phyloP scores from a whole-genome alignment of 1,140 invertebrate genomes.

The Psilanteris sp. region DNA sequence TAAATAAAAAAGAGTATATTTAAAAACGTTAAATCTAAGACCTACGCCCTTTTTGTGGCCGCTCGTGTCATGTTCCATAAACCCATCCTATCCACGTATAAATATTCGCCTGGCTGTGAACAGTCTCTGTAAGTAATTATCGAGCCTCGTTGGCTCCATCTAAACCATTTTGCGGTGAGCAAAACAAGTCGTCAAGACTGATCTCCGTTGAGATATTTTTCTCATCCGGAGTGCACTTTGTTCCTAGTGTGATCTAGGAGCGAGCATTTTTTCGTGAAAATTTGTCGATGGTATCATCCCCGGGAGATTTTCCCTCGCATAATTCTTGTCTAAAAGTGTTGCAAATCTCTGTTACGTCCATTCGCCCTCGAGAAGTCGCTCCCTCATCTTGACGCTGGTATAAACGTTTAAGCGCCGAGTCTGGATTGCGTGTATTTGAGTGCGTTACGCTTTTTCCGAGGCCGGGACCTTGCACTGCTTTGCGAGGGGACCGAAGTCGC shows the following conservation, averaged over 20 bases:
- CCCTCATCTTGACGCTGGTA: constrained; percentile 62
- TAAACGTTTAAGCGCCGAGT: constrained; percentile 71
- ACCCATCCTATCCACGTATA: constrained; percentile 10
- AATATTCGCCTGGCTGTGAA: constrained; percentile 22
- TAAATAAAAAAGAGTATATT: too few species aligned
- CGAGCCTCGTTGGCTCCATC: too few species aligned
- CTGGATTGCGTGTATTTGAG: constrained; percentile 48
- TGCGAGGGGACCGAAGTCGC: constrained; percentile 50
- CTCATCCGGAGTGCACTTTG: constrained; percentile 67
- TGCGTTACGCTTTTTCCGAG: constrained; percentile 42
- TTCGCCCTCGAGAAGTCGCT: constrained; percentile 25
- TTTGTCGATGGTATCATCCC: constrained; percentile 77
- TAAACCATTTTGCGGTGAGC: too few species aligned
- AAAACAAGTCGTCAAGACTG: constrained; percentile 71
- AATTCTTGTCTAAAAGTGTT: constrained; percentile 72
- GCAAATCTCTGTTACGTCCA: constrained; percentile 69
- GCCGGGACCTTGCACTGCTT: constrained; percentile 17
- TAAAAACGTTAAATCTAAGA: too few species aligned
- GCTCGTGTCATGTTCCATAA: constrained; percentile 10
- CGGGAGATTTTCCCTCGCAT: constrained; percentile 77
- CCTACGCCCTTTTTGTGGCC: too few species aligned
- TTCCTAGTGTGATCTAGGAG: neutral
- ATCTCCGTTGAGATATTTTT: constrained; percentile 79
- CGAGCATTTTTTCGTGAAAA: constrained; percentile 77
- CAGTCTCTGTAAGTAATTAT: constrained; percentile 39